Base-by-base conservation (phyloP, 2,113 vertebrate genomes). In the Tetrao urogallus region DNA sequence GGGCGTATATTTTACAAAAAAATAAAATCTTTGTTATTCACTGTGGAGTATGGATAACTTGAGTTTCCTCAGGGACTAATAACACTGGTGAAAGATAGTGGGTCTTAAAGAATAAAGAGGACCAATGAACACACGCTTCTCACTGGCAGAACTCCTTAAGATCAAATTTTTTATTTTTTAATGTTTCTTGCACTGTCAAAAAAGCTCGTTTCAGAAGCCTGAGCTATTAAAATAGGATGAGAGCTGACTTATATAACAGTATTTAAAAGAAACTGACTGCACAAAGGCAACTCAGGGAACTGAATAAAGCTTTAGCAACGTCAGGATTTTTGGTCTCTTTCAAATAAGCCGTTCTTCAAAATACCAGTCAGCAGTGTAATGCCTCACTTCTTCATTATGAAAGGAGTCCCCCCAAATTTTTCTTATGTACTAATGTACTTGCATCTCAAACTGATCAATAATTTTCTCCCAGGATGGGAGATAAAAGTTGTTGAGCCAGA, bases 281-380 rank as follows among this genome's bases (percentile, higher is more conserved):
- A 90, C 58, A 83, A 90, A 93, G 64, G 72, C 67, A 91, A 60
- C 72, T 83, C 85, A 74, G 79, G 75, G 79, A 94, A 82, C 72
- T 34, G n/a, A 90, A 32, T 21, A 77, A 86, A 77, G 5, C 88
- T 94, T 96, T 74, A 83, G 42, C 79, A 81, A 34, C 6, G 50
- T 92, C 93, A 95, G 90, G 88, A 82, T 73, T 95, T 95, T 91
- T 95, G 21, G 36, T 85, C 22, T 58, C 10, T 79, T 87, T 89
- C 76, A 88, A 91, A 88, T 60, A 88, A 86, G 13, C 25, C 21
- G 32, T 74, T 88, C 50, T 88, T 86, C 45, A 91, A 91, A 92
- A 85, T 27, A 85, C 20, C n/a, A 91, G 36, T 89, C 84, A 91
- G 48, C 67, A 73, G 36, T 36, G 57, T 73, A 82, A 91, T 79